These are phyloP conservation scores for Malurus splendens DNA, from an alignment of 2,797 vertebrate genomes.

Conservation along the genomic window DNA sequence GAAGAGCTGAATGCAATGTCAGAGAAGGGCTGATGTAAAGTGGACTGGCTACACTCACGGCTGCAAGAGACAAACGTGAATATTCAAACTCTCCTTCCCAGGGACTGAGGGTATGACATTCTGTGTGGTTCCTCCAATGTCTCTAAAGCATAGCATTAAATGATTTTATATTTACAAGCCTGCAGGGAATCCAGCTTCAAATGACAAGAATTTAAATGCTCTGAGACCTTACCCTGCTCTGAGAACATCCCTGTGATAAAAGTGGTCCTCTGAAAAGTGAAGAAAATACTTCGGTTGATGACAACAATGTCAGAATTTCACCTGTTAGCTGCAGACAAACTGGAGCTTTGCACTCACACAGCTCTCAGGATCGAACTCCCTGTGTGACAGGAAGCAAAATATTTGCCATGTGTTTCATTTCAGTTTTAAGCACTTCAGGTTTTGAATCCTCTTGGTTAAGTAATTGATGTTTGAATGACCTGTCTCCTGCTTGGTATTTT, in stretches of 20 bases:
- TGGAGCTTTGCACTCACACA: neutral
- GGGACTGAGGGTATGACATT: neutral
- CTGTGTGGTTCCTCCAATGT: neutral
- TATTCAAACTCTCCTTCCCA: neutral
- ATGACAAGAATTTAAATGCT: neutral
- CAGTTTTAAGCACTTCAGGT: constrained; percentile 41
- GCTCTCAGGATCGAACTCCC: neutral
- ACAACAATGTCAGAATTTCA: constrained; percentile 23
- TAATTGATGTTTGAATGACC: constrained; percentile 51
- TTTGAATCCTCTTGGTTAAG: constrained; percentile 44
- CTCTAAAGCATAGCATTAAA: neutral
- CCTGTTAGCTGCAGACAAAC: neutral
- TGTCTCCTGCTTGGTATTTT: constrained; percentile 47
- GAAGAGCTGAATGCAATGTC: neutral
- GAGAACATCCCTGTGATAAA: neutral
- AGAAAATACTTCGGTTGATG: neutral
- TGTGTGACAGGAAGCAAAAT: constrained; percentile 44
- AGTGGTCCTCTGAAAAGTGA: neutral
- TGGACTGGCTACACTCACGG: neutral
- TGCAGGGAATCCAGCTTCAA: neutral
- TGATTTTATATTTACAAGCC: neutral
- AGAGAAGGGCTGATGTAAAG: neutral
- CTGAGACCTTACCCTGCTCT: neutral
- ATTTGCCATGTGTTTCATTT: constrained; percentile 46
- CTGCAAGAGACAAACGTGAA: neutral